Percentiles rank a stretch among this genome's conserved stretches.
Conservation (phyloP, 2,113 vertebrate species). For the Otus sunia region DNA sequence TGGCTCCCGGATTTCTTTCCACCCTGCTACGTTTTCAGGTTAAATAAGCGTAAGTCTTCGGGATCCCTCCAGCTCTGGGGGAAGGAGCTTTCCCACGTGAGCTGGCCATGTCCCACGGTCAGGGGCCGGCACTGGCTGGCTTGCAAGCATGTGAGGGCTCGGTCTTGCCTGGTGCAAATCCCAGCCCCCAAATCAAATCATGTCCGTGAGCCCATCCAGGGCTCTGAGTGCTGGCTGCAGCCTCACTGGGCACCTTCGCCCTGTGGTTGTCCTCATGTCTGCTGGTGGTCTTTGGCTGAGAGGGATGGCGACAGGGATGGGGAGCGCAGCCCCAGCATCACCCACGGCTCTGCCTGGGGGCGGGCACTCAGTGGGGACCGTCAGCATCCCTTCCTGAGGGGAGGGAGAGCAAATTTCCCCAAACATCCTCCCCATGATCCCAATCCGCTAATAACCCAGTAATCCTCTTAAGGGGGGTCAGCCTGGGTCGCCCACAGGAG, state of each 20-base stretch:
- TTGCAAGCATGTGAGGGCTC: neutral
- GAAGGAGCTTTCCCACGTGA: neutral
- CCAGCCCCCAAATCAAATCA: accelerated
- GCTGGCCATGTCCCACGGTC: accelerated
- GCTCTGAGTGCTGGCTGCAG: neutral
- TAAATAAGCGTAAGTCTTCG: conserved; percentile 6
- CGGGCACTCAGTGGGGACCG: neutral
- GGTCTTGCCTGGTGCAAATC: neutral
- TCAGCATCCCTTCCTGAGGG: neutral
- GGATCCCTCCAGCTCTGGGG: neutral
- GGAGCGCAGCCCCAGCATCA: neutral
- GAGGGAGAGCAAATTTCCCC: neutral
- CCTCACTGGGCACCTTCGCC: neutral
- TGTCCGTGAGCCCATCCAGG: neutral
- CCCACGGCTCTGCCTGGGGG: accelerated
- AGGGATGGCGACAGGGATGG: neutral
- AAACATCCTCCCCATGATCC: neutral
- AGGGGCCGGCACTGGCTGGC: neutral
- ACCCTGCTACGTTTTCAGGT: conserved; percentile 21
- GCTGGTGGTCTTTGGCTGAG: neutral
- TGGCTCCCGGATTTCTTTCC: conserved; percentile 8
- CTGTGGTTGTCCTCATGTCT: neutral
- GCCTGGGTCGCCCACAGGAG: neutral
- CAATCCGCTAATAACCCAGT: conserved; percentile 44
- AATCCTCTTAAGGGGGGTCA: conserved; percentile 57